Evolutionary conservation across 2,113 vertebrate genomes (phyloP).

Genomic region (Apeltes quadracus): DNA sequence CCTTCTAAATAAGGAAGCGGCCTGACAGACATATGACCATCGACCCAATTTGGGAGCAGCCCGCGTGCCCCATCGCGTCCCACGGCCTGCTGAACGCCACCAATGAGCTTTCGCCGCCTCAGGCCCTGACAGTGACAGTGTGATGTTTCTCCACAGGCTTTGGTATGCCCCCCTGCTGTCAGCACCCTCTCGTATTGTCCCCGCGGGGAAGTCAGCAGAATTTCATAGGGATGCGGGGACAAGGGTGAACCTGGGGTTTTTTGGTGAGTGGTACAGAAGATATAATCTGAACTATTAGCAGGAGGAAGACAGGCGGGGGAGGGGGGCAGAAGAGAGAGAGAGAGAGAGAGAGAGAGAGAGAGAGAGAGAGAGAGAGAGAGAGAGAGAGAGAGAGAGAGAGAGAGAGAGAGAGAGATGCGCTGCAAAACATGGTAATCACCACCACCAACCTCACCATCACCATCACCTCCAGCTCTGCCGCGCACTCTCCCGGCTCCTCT

Average conservation of each 20-base stretch:
- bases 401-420: slow-evolving; percentile 69
- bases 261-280: slow-evolving; percentile 71
- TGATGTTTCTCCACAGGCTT: slow-evolving; percentile 49
- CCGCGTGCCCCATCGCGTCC: slow-evolving; percentile 70
- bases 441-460: slow-evolving; percentile 75
- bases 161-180: slow-evolving; percentile 37
- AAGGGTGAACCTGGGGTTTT: slow-evolving; percentile 81
- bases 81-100: slow-evolving; percentile 55
- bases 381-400: slow-evolving; percentile 54
- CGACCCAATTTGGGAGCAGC: slow-evolving; percentile 83
- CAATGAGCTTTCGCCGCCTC: slow-evolving; percentile 76
- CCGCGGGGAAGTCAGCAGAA: slow-evolving; percentile 84
- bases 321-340: slow-evolving; percentile 35
- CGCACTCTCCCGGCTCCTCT: slow-evolving; percentile 81
- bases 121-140: slow-evolving; percentile 73
- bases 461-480: slow-evolving; percentile 79
- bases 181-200: slow-evolving; percentile 63
- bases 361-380: slow-evolving; percentile 39
- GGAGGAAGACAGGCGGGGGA: slow-evolving; percentile 50
- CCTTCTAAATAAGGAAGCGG: slow-evolving; percentile 91
- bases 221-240: slow-evolving; percentile 82
- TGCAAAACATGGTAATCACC: slow-evolving; percentile 88
- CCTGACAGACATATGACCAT: slow-evolving; percentile 79
- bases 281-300: slow-evolving; percentile 54
- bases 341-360: slow-evolving; percentile 35